Conservation (phyloP, 1,140 invertebrate genomes). For the Campodea augens region DNA sequence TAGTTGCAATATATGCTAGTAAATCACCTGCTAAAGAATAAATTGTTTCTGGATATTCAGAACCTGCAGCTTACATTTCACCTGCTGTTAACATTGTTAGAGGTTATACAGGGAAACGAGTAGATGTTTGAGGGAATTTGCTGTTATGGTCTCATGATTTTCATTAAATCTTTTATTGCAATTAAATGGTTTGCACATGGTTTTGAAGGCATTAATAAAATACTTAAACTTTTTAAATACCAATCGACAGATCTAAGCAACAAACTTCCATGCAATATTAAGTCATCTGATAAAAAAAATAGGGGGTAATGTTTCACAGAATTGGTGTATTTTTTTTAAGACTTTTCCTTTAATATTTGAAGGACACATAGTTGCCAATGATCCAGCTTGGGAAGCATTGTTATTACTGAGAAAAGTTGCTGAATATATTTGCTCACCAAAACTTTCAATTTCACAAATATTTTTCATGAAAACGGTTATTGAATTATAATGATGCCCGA, state of each 20-base stretch:
- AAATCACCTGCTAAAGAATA: no score
- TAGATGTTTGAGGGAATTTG: constrained; percentile 7
- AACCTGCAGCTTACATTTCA: no score
- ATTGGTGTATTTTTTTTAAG: constrained; percentile 11
- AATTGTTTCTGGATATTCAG: no score
- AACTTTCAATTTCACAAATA: constrained; percentile 13
- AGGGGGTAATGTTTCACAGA: no score
- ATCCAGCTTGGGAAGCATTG: constrained; percentile 10
- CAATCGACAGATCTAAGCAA: no score
- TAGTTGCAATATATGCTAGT: no score
- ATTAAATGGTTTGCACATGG: constrained; percentile 6
- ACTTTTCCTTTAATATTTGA: constrained; percentile 12
- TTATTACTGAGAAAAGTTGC: constrained; percentile 13
- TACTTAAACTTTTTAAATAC: constrained; percentile 1
- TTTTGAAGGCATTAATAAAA: constrained; percentile 2
- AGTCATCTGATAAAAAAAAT: no score
- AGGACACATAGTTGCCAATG: constrained; percentile 10
- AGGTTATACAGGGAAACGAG: no score
- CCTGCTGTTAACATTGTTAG: no score
- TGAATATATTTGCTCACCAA: constrained; percentile 14
- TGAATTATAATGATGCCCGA: constrained; percentile 11
- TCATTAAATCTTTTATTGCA: constrained; percentile 2
- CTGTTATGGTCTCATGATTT: constrained; percentile 2
- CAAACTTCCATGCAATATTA: no score
- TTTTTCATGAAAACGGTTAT: constrained; percentile 12